phyloP scores from a whole-genome alignment of 2,888 invertebrate species.

The Isoperla grammatica region DNA sequence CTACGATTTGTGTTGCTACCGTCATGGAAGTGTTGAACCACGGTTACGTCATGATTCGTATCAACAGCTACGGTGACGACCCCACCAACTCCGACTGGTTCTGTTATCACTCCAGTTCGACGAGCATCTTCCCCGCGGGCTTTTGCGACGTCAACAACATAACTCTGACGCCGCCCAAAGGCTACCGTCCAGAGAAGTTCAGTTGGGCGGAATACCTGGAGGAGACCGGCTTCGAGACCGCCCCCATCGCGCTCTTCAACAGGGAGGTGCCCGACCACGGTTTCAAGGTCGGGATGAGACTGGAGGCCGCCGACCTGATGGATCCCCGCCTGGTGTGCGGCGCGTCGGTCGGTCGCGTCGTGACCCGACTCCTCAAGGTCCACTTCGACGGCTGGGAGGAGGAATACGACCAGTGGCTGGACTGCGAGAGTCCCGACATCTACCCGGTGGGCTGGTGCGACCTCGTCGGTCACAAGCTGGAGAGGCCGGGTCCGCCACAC shows the following conservation, averaged over 20 bases:
- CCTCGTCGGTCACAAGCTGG: slow-evolving; percentile 83
- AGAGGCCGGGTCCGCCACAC: slow-evolving; percentile 56
- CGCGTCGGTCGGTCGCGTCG: slow-evolving; percentile 86
- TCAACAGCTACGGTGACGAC: slow-evolving; percentile 85
- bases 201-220: slow-evolving; percentile 71
- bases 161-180: slow-evolving; percentile 78
- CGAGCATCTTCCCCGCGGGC: slow-evolving; percentile 92
- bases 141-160: slow-evolving; percentile 83
- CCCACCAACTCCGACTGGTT: slow-evolving; percentile 87
- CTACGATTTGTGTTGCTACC: slow-evolving; percentile 90
- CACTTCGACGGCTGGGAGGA: slow-evolving; percentile 98
- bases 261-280: slow-evolving; percentile 78
- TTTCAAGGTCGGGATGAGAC: slow-evolving; percentile 83
- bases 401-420: slow-evolving; percentile 96
- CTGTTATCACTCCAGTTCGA: slow-evolving; percentile 90
- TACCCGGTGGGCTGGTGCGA: slow-evolving; percentile 97
- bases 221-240: slow-evolving; percentile 60
- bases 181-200: slow-evolving; percentile 60
- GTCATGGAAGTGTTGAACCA: slow-evolving; percentile 86
- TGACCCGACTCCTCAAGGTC: slow-evolving; percentile 77
- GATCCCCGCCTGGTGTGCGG: slow-evolving; percentile 94
- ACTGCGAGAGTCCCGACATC: slow-evolving; percentile 91
- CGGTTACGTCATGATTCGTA: slow-evolving; percentile 93
- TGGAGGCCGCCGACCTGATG: slow-evolving; percentile 96
- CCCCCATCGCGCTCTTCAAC: slow-evolving; percentile 70